These are phyloP conservation scores for Natrix natrix DNA, from an alignment of 2,797 vertebrate genomes.

Conservation along the genomic window DNA sequence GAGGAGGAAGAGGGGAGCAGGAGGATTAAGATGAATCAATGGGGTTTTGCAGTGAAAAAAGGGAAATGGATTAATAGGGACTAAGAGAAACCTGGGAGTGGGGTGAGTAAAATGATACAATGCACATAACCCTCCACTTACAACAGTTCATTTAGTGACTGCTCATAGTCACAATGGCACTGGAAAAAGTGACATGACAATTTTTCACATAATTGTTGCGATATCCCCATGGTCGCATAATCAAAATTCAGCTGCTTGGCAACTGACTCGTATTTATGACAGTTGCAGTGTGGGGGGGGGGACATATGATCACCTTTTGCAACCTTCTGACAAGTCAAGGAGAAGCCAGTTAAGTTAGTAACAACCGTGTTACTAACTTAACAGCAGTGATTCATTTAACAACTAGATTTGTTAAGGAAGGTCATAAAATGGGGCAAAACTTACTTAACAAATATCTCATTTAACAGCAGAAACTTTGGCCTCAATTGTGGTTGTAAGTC, in stretches of 20 bases:
- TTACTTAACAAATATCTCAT: neutral
- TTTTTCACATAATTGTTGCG: neutral
- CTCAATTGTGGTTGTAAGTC: neutral
- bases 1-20: slow-evolving; percentile 18
- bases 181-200: neutral
- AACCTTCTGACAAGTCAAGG: neutral
- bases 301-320: neutral
- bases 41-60: neutral
- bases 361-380: neutral
- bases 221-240: neutral
- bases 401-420: neutral
- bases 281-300: neutral
- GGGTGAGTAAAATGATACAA: slow-evolving; percentile 14
- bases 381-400: neutral
- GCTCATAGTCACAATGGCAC: neutral
- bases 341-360: neutral
- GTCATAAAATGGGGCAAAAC: neutral
- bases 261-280: neutral
- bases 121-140: neutral
- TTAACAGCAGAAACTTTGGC: neutral
- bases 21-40: slow-evolving; percentile 41
- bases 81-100: slow-evolving; percentile 5
- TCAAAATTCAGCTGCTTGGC: neutral
- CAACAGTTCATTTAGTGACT: neutral
- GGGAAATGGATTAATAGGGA: slow-evolving; percentile 31